phyloP scores from a whole-genome alignment of 2,888 invertebrate genomes.

The Ypsolopha scabrella region DNA sequence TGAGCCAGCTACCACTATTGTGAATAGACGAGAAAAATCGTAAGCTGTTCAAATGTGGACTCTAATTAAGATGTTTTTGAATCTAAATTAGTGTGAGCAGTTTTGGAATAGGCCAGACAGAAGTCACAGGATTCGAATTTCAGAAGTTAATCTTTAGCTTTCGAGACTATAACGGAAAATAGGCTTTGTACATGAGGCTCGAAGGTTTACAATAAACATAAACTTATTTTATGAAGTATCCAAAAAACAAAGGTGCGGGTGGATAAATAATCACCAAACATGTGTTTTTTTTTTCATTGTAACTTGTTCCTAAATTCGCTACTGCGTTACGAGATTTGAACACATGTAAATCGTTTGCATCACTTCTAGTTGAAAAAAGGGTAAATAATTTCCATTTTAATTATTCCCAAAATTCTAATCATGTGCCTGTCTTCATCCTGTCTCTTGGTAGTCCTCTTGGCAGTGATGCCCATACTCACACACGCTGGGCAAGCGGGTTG shows the following conservation, averaged over 20 bases:
- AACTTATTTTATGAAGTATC: neutral
- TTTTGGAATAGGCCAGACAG: slow-evolving; percentile 10
- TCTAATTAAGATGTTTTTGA: no score
- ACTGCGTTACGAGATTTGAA: no score
- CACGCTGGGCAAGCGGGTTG: no score
- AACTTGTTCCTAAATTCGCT: neutral
- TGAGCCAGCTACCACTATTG: slow-evolving; percentile 27
- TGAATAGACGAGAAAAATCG: neutral
- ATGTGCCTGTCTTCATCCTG: no score
- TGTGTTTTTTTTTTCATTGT: neutral
- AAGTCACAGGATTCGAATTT: slow-evolving; percentile 40
- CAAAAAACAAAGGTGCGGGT: no score
- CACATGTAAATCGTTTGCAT: no score
- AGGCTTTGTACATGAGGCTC: neutral
- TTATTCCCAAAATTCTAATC: neutral
- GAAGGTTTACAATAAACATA: neutral
- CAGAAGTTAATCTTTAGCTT: slow-evolving; percentile 33
- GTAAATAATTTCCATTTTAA: neutral
- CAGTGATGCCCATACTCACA: no score
- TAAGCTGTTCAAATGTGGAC: no score
- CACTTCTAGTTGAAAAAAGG: neutral
- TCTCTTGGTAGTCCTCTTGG: no score
- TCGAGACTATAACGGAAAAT: neutral
- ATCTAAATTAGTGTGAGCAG: no score
- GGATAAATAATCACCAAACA: neutral